Base-by-base conservation (phyloP, 2,113 vertebrate species). In the Prietella phreatophila region DNA sequence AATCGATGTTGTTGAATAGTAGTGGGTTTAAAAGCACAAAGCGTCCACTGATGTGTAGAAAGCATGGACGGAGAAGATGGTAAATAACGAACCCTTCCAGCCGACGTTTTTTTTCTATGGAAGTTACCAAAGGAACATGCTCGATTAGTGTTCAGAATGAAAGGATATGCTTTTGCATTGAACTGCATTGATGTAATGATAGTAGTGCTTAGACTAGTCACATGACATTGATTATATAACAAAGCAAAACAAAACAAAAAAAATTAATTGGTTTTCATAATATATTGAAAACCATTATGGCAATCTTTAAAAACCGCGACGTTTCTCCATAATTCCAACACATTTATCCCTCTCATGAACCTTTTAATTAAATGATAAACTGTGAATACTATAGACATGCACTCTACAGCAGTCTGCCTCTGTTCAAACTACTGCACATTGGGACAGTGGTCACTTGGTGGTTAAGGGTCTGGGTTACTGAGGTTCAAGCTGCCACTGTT, bases 181-280 rank as follows among this genome's bases (percentile, higher is more conserved):
- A 78, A 61, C 33, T 14, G 27, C 63, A 58, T 27, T 67, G 47
- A 56, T 36, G 50, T 86, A 36, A 86, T 81, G 3, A 69, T 36
- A 67, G 15, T 55, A 20, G 30, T 53, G 63, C 47, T 14, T 39
- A 20, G 9, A 81, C 15, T 69, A 82, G 71, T 86, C 22, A 53
- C n/a, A 78, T 71, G 58, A 55, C 36, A 82, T 58, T 69, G 80
- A 82, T 87, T 55, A 71, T 14, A 87, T 82, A 71, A 58, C 47
- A 36, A 55, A 53, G 25, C 22, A 36, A 56, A 47, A 47, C 42
- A 47, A 67, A 56, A 30, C 36, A 36, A 47, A 30, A 22, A 19
- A 0, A 13, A 5, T 80, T 30, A 39, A 69, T 56, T 69, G n/a
- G 25, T 86, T 80, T 39, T 61, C 14, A 56, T n/a, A 36, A 4